Conservation (phyloP, 2,888 invertebrate species). For the Dryobota labecula region DNA sequence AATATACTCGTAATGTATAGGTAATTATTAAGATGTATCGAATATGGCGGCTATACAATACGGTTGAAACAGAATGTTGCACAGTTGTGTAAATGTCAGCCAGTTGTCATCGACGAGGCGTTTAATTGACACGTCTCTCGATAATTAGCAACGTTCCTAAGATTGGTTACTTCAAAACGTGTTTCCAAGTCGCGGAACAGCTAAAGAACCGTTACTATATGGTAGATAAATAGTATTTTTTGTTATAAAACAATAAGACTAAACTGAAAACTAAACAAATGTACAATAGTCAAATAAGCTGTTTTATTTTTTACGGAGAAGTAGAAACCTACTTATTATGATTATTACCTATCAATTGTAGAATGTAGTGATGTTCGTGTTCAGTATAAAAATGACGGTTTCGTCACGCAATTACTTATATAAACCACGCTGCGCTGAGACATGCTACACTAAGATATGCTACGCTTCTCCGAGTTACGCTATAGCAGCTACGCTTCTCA, state of each 20-base stretch:
- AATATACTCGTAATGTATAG: too few species aligned
- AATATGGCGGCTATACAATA: constrained; percentile 22
- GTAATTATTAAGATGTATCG: constrained; percentile 10
- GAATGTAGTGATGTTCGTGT: neutral
- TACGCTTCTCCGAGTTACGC: neutral
- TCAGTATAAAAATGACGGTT: neutral
- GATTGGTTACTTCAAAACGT: constrained; percentile 11
- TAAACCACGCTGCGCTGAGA: neutral
- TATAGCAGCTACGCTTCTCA: neutral
- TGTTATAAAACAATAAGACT: neutral
- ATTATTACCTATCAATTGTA: neutral
- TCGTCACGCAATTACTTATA: neutral
- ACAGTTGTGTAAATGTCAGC: constrained; percentile 80
- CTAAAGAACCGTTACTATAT: neutral
- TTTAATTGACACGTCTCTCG: constrained; percentile 49
- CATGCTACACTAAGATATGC: constrained; percentile 10
- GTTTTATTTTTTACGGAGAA: neutral
- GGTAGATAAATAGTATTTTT: neutral
- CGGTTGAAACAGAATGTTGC: constrained; percentile 26
- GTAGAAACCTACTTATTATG: neutral
- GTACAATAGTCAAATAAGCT: neutral
- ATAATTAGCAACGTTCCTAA: constrained; percentile 36
- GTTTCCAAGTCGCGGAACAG: neutral
- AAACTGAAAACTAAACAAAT: neutral
- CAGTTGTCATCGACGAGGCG: constrained; percentile 66